A percentile compares a stretch with the other conserved stretches of the same genome.
These are phyloP conservation scores for Gila robusta DNA, from an alignment of 2,797 vertebrate genomes.

Conservation along the genomic window DNA sequence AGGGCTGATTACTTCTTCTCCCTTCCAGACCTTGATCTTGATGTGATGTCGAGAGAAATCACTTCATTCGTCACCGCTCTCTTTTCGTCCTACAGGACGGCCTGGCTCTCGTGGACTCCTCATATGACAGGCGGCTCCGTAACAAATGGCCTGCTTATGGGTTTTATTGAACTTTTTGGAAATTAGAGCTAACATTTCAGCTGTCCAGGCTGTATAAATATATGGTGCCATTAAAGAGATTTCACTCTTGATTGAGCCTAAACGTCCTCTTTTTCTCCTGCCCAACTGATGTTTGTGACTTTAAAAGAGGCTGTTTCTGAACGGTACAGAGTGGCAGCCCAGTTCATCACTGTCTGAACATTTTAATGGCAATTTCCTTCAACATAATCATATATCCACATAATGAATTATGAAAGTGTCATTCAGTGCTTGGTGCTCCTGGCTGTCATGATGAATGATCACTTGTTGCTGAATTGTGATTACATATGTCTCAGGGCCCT, in stretches of 20 bases:
- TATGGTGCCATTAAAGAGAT: constrained; percentile 27
- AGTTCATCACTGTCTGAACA: constrained; percentile 56
- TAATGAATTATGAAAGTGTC: constrained; percentile 65
- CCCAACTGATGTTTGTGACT: constrained; percentile 41
- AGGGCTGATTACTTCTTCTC: constrained; percentile 38
- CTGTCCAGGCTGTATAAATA: constrained; percentile 25
- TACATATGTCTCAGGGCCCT: background rate
- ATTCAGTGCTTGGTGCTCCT: constrained; percentile 33
- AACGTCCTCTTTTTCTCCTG: constrained; percentile 31
- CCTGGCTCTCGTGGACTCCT: background rate
- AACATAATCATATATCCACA: constrained; percentile 64
- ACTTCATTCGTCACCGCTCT: constrained; percentile 26
- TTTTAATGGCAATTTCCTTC: constrained; percentile 62
- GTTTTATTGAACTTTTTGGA: constrained; percentile 32
- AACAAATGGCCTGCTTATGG: constrained; percentile 21
- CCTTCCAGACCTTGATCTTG: constrained; percentile 49
- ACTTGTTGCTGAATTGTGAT: constrained; percentile 29
- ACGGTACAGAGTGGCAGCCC: constrained; percentile 29
- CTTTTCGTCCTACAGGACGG: background rate
- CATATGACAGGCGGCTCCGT: background rate
- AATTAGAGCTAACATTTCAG: constrained; percentile 10
- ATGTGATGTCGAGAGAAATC: constrained; percentile 49
- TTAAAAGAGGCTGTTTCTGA: constrained; percentile 52
- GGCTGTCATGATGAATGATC: constrained; percentile 59
- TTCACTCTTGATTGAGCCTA: constrained; percentile 46